These are phyloP conservation scores for Agonopterix arenella DNA, from an alignment of 2,888 invertebrate genomes.

Conservation along the genomic window DNA sequence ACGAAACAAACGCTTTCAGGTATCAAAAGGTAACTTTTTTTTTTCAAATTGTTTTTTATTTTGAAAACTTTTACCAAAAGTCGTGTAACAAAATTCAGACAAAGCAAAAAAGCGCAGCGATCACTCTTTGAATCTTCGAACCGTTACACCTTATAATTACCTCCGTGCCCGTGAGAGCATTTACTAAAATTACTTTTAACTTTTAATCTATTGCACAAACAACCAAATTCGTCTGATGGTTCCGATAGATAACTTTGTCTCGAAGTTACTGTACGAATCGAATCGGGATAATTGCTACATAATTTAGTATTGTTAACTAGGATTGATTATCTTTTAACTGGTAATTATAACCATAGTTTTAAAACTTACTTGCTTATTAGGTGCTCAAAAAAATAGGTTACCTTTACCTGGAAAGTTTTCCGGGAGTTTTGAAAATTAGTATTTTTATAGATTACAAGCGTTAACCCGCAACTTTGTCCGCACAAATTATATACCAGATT, in stretches of 20 bases:
- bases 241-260: constrained; percentile 37
- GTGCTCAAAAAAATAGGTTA: too few species aligned
- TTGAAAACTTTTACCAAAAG: neutral
- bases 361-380: too few species aligned
- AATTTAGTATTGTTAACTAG: neutral
- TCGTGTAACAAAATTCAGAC: neutral
- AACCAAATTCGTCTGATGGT: constrained; percentile 30
- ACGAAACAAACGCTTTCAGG: too few species aligned
- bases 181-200: constrained; percentile 9
- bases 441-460: too few species aligned
- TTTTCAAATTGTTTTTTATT: too few species aligned
- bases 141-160: constrained; percentile 5
- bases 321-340: neutral
- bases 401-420: too few species aligned
- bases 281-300: constrained; percentile 26
- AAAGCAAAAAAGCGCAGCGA: neutral
- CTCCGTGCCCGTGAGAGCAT: constrained; percentile 21
- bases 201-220: constrained; percentile 16
- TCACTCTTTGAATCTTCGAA: constrained; percentile 3
- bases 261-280: constrained; percentile 23
- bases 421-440: too few species aligned
- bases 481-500: too few species aligned
- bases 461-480: too few species aligned
- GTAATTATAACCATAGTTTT: too few species aligned
- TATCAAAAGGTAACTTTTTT: too few species aligned